Conservation (phyloP, 2,113 vertebrate genomes). For the Calcarius ornatus region DNA sequence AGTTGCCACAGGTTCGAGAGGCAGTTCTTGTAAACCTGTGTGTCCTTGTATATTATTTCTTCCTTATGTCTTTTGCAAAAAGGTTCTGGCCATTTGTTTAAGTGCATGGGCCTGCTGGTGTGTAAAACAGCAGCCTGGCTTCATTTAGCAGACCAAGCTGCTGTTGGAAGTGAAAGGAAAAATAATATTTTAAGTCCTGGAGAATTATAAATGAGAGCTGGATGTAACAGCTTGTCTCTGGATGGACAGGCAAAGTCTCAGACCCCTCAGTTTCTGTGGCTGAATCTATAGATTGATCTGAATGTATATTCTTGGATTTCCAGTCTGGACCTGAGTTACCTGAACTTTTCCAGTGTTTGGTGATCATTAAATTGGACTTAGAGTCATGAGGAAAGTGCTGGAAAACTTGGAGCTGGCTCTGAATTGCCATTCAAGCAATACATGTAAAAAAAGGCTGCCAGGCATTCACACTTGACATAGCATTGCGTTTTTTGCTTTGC, state of each 20-base stretch:
- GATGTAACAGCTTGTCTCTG: not conserved
- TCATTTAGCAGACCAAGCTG: not conserved
- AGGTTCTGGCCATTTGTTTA: not conserved
- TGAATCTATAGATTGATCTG: not conserved
- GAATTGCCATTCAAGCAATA: not conserved
- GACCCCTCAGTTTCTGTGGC: not conserved
- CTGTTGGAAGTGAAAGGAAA: not conserved
- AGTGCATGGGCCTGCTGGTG: not conserved
- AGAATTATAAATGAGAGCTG: not conserved
- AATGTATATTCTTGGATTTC: not conserved
- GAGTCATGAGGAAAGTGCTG: not conserved
- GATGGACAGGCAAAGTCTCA: not conserved
- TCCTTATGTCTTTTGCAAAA: rapidly evolving
- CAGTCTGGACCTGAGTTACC: not conserved
- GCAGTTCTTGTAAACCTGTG: not conserved
- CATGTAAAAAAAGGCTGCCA: rapidly evolving
- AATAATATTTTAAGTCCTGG: not conserved
- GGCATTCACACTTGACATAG: not conserved
- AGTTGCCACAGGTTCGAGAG: not conserved
- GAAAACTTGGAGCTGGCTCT: not conserved
- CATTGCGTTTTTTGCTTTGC: not conserved
- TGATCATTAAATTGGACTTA: not conserved
- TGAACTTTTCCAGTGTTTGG: not conserved
- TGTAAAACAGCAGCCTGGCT: not conserved
- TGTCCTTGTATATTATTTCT: not conserved